Evolutionary conservation across 1,140 invertebrate species (phyloP).

Genomic region (Medauroidea extradentata): DNA sequence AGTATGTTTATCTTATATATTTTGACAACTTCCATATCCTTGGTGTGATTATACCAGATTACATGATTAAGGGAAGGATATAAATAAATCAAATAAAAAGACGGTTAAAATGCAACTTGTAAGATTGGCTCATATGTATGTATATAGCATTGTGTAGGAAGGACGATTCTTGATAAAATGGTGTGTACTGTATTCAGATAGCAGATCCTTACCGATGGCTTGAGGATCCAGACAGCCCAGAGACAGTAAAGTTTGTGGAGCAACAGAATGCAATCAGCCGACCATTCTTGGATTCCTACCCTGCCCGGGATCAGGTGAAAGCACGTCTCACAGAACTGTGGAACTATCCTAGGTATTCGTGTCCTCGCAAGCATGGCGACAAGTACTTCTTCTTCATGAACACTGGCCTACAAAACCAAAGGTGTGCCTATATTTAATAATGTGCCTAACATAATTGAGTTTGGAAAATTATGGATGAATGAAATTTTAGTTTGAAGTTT

Average conservation of each 20-base stretch:
- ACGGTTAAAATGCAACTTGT: no score
- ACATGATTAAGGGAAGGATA: no score
- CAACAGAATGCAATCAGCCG: constrained; percentile 85
- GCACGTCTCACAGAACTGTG: constrained; percentile 81
- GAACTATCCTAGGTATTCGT: constrained; percentile 95
- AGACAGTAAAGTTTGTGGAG: constrained; percentile 90
- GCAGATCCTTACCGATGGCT: constrained; percentile 93
- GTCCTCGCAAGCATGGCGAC: constrained; percentile 75
- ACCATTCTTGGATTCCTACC: constrained; percentile 78
- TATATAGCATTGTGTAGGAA: no score
- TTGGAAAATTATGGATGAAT: no score
- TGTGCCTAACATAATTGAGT: no score
- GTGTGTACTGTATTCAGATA: constrained; percentile 55
- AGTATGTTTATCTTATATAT: constrained; percentile 32
- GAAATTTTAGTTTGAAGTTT: no score
- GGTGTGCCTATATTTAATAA: no score
- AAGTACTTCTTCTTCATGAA: constrained; percentile 94
- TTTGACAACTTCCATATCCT: no score
- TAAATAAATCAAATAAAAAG: no score
- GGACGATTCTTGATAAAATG: no score
- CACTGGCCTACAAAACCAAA: constrained; percentile 94
- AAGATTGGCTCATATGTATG: no score
- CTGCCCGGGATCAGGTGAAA: constrained; percentile 66
- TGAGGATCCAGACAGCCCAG: constrained; percentile 89
- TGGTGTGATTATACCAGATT: no score